phyloP scores from a whole-genome alignment of 2,113 vertebrate species.

The Chrysemys picta region DNA sequence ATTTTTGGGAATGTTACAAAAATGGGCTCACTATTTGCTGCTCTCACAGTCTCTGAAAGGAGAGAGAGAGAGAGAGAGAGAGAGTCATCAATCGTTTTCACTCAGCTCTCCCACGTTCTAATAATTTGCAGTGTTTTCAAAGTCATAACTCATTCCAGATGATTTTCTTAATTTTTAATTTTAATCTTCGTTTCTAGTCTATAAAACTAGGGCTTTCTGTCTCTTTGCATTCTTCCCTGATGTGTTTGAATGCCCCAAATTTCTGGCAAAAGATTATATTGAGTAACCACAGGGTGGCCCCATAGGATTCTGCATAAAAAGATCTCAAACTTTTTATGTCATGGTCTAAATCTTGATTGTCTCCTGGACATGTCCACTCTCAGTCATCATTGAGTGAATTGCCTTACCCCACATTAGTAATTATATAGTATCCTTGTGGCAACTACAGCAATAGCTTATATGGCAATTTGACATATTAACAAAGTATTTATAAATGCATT shows the following conservation, averaged over 20 bases:
- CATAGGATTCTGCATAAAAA: neutral
- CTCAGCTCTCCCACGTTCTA: neutral
- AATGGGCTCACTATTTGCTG: neutral
- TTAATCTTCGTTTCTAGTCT: neutral
- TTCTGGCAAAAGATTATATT: neutral
- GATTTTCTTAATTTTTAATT: neutral
- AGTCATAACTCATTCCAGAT: neutral
- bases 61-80: neutral
- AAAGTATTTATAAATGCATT: neutral
- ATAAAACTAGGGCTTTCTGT: neutral
- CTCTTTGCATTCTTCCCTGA: neutral
- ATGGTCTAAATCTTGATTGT: neutral
- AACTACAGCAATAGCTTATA: neutral
- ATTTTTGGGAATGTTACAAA: neutral
- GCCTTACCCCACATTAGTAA: neutral
- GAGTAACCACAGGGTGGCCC: neutral
- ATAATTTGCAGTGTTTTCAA: neutral
- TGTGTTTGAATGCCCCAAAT: neutral
- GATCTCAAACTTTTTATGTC: neutral
- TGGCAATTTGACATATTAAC: neutral
- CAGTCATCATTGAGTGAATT: neutral
- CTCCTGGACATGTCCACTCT: neutral
- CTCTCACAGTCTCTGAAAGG: neutral
- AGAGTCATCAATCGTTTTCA: neutral
- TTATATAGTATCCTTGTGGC: neutral